Evolutionary conservation across 2,113 vertebrate genomes (phyloP).

Genomic region (Cyanoderma ruficeps): DNA sequence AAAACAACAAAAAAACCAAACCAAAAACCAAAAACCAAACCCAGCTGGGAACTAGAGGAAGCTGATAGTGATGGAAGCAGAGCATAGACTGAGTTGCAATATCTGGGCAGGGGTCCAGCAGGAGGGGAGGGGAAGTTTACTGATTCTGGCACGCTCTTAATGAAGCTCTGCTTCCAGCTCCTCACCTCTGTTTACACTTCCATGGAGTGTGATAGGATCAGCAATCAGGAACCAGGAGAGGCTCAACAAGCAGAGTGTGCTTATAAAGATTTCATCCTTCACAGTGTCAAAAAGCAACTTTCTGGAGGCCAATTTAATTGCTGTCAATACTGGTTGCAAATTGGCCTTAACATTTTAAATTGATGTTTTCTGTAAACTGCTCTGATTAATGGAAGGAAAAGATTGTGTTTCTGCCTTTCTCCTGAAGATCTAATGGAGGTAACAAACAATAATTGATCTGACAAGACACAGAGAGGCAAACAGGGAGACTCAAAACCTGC

Average conservation of each 20-base stretch:
- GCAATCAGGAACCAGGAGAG: background rate
- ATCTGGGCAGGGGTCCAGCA: background rate
- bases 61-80: background rate
- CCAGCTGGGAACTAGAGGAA: background rate
- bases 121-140: background rate
- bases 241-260: background rate
- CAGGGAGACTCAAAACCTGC: background rate
- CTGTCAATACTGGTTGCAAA: conserved; percentile 40
- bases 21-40: background rate
- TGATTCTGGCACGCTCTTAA: background rate
- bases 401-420: conserved; percentile 30
- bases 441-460: conserved; percentile 41
- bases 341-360: conserved; percentile 58
- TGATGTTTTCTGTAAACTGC: conserved; percentile 57
- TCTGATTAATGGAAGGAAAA: conserved; percentile 51
- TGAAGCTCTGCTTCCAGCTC: background rate
- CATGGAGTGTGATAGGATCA: background rate
- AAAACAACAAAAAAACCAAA: background rate
- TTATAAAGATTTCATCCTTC: conserved; percentile 46
- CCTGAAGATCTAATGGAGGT: conserved; percentile 29
- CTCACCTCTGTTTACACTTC: background rate
- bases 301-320: conserved; percentile 47
- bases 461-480: background rate
- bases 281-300: conserved; percentile 19
- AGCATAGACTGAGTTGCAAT: background rate